These are phyloP conservation scores for Sebastes minor DNA, from an alignment of 2,797 vertebrate genomes.

Conservation along the genomic window DNA sequence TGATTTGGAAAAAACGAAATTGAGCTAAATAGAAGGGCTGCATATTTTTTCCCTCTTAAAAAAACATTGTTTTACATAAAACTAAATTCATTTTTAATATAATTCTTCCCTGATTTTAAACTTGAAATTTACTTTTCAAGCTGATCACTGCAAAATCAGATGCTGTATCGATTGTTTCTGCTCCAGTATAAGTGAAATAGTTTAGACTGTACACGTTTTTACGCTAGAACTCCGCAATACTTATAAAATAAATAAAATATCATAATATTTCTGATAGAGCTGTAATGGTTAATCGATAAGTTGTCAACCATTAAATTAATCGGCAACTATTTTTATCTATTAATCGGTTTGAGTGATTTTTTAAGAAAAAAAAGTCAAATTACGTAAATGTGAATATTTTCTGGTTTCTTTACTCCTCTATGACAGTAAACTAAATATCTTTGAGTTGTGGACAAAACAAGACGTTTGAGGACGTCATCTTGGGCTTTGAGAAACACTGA, in stretches of 20 bases:
- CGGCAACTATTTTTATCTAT: too few species aligned
- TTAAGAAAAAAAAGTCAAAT: too few species aligned
- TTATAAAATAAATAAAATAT: background rate
- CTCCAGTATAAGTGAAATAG: background rate
- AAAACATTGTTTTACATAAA: background rate
- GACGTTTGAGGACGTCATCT: too few species aligned
- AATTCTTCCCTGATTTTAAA: background rate
- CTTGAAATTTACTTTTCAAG: background rate
- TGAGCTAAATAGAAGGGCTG: conserved; percentile 1
- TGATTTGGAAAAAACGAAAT: conserved; percentile 16
- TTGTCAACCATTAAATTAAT: too few species aligned
- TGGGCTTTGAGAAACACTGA: too few species aligned
- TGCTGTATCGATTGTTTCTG: background rate
- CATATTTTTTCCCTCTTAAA: background rate
- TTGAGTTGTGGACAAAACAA: too few species aligned
- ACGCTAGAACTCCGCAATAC: background rate
- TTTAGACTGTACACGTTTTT: background rate
- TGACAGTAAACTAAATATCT: too few species aligned
- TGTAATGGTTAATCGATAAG: too few species aligned
- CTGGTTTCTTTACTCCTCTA: too few species aligned
- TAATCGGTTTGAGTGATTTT: too few species aligned
- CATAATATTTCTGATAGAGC: too few species aligned
- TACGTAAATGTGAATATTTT: too few species aligned
- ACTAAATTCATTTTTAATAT: background rate
- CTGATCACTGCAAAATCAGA: background rate